Conservation (phyloP, 2,888 invertebrate species). For the Troides helena region DNA sequence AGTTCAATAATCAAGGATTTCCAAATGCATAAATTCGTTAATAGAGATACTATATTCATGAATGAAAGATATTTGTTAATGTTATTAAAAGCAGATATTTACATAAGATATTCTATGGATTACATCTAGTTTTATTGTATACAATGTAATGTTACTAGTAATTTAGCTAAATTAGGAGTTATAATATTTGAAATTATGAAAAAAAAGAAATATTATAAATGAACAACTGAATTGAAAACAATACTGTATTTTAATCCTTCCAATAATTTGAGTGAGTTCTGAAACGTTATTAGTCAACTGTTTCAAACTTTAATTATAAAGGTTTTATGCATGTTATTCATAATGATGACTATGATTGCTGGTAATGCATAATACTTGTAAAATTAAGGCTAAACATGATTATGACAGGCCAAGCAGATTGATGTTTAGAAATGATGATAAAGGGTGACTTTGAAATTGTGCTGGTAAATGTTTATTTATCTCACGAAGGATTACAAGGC, state of each 20-base stretch:
- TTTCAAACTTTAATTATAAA: too few species aligned
- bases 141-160: neutral
- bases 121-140: neutral
- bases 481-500: too few species aligned
- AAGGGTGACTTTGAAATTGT: too few species aligned
- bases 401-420: too few species aligned
- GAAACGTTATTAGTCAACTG: too few species aligned
- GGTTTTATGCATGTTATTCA: too few species aligned
- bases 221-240: neutral
- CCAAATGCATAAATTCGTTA: conserved; percentile 44
- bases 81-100: conserved; percentile 21
- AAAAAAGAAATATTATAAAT: neutral
- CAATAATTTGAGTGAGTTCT: neutral
- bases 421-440: too few species aligned
- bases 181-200: neutral
- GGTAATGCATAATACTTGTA: too few species aligned
- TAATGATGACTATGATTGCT: too few species aligned
- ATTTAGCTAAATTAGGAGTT: neutral
- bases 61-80: conserved; percentile 9
- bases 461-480: too few species aligned
- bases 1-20: conserved; percentile 59
- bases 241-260: conserved; percentile 8
- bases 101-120: conserved; percentile 18
- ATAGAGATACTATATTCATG: neutral
- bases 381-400: too few species aligned